Evolutionary conservation across 2,888 invertebrate species (phyloP).

Genomic region (Protodeltote pygarga): DNA sequence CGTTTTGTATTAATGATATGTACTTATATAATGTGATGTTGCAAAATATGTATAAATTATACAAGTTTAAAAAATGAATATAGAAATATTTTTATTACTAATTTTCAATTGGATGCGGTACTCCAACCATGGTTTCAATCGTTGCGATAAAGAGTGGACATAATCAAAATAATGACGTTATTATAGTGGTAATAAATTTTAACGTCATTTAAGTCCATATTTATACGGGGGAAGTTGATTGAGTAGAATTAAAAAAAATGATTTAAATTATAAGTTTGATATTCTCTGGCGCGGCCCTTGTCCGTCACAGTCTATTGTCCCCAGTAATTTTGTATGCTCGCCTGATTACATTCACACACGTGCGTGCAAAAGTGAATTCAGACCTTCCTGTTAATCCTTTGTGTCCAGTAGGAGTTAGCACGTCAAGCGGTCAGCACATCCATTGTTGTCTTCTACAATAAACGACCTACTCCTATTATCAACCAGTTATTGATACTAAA

Average conservation of each 20-base stretch:
- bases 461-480: slow-evolving; percentile 6
- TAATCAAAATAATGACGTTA: slow-evolving; percentile 3
- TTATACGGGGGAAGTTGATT: too few relatives aligned
- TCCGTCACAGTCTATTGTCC: slow-evolving; percentile 58
- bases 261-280: slow-evolving; percentile 12
- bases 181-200: too few relatives aligned
- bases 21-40: too few relatives aligned
- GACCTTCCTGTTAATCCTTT: slow-evolving; percentile 71
- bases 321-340: slow-evolving; percentile 55
- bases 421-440: slow-evolving; percentile 55
- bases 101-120: slow-evolving; percentile 17
- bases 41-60: too few relatives aligned
- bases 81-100: slow-evolving; percentile 8
- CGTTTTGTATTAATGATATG: too few relatives aligned
- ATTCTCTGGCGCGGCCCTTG: slow-evolving; percentile 52
- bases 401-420: slow-evolving; percentile 64
- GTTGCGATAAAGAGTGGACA: slow-evolving; percentile 11
- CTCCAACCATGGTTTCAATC: slow-evolving; percentile 10
- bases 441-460: slow-evolving; percentile 23
- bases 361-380: slow-evolving; percentile 68
- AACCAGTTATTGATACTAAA: slow-evolving; percentile 13
- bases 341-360: slow-evolving; percentile 61
- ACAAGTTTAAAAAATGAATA: too few relatives aligned
- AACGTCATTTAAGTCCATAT: neutral
- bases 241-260: too few relatives aligned